phyloP scores from a whole-genome alignment of 2,888 invertebrate species.

The Parnassius glacialis region DNA sequence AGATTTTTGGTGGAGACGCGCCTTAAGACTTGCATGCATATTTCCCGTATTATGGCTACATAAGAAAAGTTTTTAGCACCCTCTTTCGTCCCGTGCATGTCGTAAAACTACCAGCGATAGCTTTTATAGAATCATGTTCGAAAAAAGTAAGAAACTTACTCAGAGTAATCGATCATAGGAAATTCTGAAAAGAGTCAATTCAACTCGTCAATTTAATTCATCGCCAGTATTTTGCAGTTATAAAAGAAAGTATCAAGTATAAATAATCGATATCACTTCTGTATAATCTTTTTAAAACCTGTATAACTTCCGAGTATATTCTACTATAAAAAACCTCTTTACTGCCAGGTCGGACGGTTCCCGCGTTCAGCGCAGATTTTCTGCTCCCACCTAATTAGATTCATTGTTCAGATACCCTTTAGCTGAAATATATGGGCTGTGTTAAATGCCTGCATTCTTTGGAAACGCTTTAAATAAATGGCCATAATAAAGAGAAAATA shows the following conservation, averaged over 20 bases:
- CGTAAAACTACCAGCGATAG: too few species aligned
- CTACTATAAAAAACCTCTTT: constrained; percentile 6
- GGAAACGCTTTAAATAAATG: constrained; percentile 9
- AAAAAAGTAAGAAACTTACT: too few species aligned
- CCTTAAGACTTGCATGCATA: too few species aligned
- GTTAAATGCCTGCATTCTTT: constrained; percentile 15
- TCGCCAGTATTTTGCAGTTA: too few species aligned
- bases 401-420: constrained; percentile 25
- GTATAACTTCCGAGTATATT: not conserved
- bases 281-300: constrained; percentile 14
- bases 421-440: constrained; percentile 21
- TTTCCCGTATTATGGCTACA: too few species aligned
- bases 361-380: constrained; percentile 14
- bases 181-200: too few species aligned
- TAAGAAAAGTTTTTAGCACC: too few species aligned
- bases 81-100: too few species aligned
- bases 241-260: not conserved
- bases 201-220: too few species aligned
- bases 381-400: constrained; percentile 23
- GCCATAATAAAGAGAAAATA: constrained; percentile 10
- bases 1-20: too few species aligned
- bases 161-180: too few species aligned
- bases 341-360: constrained; percentile 9
- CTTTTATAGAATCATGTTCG: too few species aligned
- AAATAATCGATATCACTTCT: constrained; percentile 9